These are phyloP conservation scores for Dromaius novaehollandiae DNA, from an alignment of 2,113 vertebrate species.

Conservation along the genomic window DNA sequence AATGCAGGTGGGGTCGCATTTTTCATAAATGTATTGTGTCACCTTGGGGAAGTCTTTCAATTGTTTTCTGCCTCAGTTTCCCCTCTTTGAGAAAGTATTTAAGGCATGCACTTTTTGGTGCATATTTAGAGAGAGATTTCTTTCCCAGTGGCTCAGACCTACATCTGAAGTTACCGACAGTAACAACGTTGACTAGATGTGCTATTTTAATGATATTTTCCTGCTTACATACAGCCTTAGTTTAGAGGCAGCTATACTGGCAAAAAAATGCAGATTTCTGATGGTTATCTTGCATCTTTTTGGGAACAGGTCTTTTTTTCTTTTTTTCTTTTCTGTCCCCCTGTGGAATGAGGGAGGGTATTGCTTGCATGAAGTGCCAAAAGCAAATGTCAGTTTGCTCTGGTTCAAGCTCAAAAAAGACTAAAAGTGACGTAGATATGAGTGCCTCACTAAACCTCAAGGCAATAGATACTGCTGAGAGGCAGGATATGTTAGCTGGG, in stretches of 20 bases:
- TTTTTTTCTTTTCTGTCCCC: background rate
- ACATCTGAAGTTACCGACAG: background rate
- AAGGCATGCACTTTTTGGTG: background rate
- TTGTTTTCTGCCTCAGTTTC: slow-evolving; percentile 36
- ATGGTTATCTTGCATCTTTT: background rate
- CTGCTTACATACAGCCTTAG: background rate
- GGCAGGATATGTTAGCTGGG: background rate
- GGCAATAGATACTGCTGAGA: background rate
- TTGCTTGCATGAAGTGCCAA: background rate
- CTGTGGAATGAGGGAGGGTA: background rate
- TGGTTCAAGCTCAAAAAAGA: background rate
- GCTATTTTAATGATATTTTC: slow-evolving; percentile 5
- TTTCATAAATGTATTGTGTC: background rate
- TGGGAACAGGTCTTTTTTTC: background rate
- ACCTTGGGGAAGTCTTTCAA: background rate
- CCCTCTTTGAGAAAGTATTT: background rate
- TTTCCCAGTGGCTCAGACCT: slow-evolving; percentile 11
- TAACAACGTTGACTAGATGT: background rate
- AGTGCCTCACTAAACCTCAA: background rate
- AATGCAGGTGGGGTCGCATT: slow-evolving; percentile 11
- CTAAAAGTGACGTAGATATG: background rate
- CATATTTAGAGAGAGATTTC: background rate
- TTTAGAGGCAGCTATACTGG: background rate
- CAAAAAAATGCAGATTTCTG: background rate
- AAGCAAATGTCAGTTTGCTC: background rate